Percentiles rank a stretch among this genome's conserved stretches.
Conservation (phyloP, 2,113 vertebrate species). For the Clarias batrachus region DNA sequence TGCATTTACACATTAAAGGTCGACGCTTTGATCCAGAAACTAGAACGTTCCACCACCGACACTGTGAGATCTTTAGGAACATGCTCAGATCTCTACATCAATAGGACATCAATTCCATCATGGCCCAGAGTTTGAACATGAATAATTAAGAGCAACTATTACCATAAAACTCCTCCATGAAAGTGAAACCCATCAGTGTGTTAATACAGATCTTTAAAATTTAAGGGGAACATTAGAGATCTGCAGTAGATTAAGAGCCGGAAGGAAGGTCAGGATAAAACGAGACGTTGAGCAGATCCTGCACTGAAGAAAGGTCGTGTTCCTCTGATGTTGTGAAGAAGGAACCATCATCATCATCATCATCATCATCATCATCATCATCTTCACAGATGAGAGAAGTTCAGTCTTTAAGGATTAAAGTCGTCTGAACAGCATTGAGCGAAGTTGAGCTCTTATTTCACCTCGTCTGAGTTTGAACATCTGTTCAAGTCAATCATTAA, state of each 20-base stretch:
- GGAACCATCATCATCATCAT: background rate
- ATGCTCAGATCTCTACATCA: background rate
- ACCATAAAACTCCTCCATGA: background rate
- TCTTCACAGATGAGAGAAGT: background rate
- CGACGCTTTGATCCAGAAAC: background rate
- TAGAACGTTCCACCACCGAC: background rate
- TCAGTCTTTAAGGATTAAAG: background rate
- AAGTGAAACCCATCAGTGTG: background rate
- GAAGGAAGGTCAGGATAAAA: background rate
- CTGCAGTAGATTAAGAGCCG: background rate
- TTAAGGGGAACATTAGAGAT: background rate
- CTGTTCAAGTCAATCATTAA: background rate
- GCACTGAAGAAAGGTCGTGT: background rate
- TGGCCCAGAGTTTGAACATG: background rate
- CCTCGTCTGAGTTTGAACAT: background rate
- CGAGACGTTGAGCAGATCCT: background rate
- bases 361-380: background rate
- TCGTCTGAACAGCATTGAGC: background rate
- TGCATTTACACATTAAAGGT: background rate
- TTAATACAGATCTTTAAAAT: background rate
- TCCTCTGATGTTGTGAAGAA: background rate
- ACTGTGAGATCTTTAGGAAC: background rate
- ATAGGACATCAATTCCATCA: background rate
- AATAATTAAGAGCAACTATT: background rate
- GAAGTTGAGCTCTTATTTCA: background rate